phyloP scores from a whole-genome alignment of 2,888 invertebrate species.

The Aradus depressus region DNA sequence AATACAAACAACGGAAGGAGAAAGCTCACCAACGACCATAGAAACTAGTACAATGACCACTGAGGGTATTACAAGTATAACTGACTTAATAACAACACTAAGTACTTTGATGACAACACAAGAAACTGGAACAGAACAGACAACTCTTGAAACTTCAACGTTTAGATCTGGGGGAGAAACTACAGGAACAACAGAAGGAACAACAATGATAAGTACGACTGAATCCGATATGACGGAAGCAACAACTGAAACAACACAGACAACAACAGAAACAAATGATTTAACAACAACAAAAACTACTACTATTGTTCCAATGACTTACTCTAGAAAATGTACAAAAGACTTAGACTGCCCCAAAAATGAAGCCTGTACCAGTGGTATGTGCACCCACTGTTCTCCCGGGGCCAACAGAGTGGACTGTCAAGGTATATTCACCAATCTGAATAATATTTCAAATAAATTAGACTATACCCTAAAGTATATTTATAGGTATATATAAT shows the following conservation, averaged over 20 bases:
- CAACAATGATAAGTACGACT: constrained; percentile 14
- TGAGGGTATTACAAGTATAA: constrained; percentile 20
- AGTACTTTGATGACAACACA: constrained; percentile 6
- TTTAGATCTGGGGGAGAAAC: too few relatives aligned
- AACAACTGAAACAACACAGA: constrained; percentile 5
- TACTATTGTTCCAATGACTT: constrained; percentile 16
- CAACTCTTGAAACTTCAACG: too few relatives aligned
- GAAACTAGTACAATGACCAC: constrained; percentile 30
- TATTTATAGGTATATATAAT: constrained; percentile 45
- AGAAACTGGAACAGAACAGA: neutral
- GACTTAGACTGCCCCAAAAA: constrained; percentile 71
- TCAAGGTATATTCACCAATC: too few relatives aligned
- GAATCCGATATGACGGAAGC: constrained; percentile 13
- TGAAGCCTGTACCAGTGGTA: constrained; percentile 72
- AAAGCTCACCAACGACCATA: constrained; percentile 27
- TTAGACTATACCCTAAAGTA: neutral
- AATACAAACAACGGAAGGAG: constrained; percentile 1
- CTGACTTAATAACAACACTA: constrained; percentile 18
- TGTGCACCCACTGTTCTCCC: constrained; percentile 61
- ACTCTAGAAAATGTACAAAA: constrained; percentile 17
- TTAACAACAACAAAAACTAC: constrained; percentile 25
- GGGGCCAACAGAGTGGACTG: constrained; percentile 47
- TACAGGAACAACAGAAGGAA: constrained; percentile 23
- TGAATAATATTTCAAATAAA: constrained; percentile 1
- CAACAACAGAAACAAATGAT: constrained; percentile 9